Base-by-base conservation (phyloP, 53 echinoderm and acorn worm species). In the Actinopyga echinites region DNA sequence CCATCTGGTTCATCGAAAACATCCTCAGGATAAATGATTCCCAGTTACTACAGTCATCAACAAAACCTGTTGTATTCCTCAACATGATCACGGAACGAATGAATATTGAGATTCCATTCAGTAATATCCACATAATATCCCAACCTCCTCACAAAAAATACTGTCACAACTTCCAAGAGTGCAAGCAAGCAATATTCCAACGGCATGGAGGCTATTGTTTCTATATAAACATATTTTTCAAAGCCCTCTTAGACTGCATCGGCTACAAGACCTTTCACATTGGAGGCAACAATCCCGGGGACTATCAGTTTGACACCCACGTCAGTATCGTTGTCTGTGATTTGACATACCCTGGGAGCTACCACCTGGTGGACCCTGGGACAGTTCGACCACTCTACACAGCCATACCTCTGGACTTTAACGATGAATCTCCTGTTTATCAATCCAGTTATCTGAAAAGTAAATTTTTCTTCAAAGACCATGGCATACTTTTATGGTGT, bases 141-240 rank as follows among this genome's bases (percentile, higher is more conserved):
- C 40, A 40, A 40, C 40, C 40, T 40, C 40, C 40, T 10, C 0
- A 5, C 6, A 10, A 11, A 10, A 40, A 40, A 40, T 40, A 40
- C 40, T 36, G 36, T 2, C 68, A 36, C n/a, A 68, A 19, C 23
- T 68, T 68, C 22, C 34, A 68, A 36, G 68, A 68, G 40, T 34
- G 68, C 20, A 68, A 37, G 40, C 35, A 68, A 68, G 37, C 20
- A 8, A 36, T 68, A 1, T 36, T 68, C 19, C 20, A 34, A 24
- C 65, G 45, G n/a, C 2, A 59, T 1, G 87, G 87, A 19, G 87
- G 87, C 11, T 40, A 68, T 2, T 87, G 87, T 82, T 87, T 69
- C 59, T 67, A 81, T 26, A 81, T 42, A 20, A 71, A 57, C 29
- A 38, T 82, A 13, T 69, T 58, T 28, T 68, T 38, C 23, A 26